Conservation (phyloP, 2,113 vertebrate species). For the Chauna torquata region DNA sequence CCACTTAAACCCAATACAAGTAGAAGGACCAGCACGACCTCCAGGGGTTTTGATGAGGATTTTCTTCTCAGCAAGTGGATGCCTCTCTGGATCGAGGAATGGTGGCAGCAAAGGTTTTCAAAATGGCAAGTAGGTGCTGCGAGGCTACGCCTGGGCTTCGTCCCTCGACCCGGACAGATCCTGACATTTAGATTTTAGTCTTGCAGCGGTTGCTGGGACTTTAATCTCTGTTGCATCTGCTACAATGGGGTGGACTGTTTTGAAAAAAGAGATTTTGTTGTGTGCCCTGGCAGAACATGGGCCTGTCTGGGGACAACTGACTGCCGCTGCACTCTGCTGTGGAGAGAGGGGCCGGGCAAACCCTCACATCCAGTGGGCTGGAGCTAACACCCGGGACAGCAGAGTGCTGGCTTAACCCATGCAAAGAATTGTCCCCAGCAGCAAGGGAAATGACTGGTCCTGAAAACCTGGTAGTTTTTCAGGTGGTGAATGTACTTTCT, state of each 20-base stretch:
- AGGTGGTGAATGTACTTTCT: neutral
- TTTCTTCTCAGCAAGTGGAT: neutral
- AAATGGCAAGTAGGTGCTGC: fast-evolving
- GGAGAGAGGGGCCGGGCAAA: neutral
- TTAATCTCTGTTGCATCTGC: neutral
- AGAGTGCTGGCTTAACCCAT: neutral
- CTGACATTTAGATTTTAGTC: fast-evolving
- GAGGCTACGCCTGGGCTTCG: neutral
- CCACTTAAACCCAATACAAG: too few species aligned
- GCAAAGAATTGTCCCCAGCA: neutral
- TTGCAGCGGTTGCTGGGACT: neutral
- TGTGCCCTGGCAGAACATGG: neutral
- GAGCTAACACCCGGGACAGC: neutral
- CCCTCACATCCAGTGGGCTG: neutral
- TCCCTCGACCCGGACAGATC: too few species aligned
- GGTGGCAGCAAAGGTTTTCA: fast-evolving
- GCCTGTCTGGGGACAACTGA: neutral
- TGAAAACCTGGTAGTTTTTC: neutral
- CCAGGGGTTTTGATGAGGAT: neutral
- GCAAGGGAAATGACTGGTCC: too few species aligned
- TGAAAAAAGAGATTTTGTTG: too few species aligned
- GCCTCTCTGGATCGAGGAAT: fast-evolving
- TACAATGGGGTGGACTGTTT: fast-evolving
- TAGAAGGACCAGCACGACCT: too few species aligned
- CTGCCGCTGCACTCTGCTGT: fast-evolving